Conservation (phyloP, 2,888 invertebrate genomes). For the Clanis bilineata region DNA sequence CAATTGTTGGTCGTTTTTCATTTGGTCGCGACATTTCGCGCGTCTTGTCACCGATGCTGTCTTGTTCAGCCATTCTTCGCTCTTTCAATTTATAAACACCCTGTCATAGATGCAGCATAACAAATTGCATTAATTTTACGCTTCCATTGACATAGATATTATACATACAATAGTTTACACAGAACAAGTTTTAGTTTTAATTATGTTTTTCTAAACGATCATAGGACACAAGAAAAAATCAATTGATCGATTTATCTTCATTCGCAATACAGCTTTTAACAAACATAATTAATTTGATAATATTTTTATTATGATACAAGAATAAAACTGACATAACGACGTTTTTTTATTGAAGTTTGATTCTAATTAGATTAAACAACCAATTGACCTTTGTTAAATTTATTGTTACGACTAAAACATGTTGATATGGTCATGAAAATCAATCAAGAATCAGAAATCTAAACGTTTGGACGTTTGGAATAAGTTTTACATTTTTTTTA, state of each 20-base stretch:
- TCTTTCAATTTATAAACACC: not conserved
- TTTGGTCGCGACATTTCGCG: not conserved
- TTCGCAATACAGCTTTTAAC: not conserved
- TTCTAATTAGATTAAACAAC: slow-evolving; percentile 10
- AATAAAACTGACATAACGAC: slow-evolving; percentile 7
- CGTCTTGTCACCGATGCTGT: not conserved
- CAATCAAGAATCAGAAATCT: slow-evolving; percentile 5
- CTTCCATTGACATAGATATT: not conserved
- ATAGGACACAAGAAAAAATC: not conserved
- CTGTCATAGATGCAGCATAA: not conserved
- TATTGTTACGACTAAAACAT: slow-evolving; percentile 4
- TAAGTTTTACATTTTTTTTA: not conserved
- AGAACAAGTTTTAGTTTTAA: not conserved
- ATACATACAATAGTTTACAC: not conserved
- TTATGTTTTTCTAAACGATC: not conserved
- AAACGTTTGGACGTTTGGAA: slow-evolving; percentile 7
- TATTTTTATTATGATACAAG: slow-evolving; percentile 1
- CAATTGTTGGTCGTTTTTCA: slow-evolving; percentile 10
- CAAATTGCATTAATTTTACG: not conserved
- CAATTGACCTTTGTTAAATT: slow-evolving; percentile 12
- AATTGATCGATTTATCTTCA: not conserved
- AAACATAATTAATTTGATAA: slow-evolving; percentile 5
- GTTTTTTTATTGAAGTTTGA: not conserved
- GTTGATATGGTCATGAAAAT: slow-evolving; percentile 4
- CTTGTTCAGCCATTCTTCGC: not conserved